These are phyloP conservation scores for Rhadina sibilatrix DNA, from an alignment of 2,113 vertebrate genomes.

Conservation along the genomic window DNA sequence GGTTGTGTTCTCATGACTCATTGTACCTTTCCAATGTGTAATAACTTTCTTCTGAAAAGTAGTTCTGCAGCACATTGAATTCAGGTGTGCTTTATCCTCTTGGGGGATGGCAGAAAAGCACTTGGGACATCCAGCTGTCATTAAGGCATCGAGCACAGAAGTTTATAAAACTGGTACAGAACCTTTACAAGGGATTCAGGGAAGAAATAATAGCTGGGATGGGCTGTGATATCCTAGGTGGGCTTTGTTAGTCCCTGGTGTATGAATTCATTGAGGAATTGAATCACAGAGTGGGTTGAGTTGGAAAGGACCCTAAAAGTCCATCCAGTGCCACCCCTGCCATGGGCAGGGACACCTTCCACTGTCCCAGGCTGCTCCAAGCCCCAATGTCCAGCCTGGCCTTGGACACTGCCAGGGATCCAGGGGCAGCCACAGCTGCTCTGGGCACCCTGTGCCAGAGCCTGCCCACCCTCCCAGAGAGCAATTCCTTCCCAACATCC, in stretches of 20 bases:
- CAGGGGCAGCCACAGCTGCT: background rate
- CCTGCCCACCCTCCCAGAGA: background rate
- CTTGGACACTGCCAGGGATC: background rate
- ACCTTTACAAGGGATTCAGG: background rate
- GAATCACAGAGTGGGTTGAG: background rate
- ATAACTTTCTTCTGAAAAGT: background rate
- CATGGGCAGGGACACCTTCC: background rate
- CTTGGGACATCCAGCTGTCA: background rate
- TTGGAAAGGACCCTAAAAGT: background rate
- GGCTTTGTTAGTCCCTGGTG: background rate
- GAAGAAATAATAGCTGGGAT: background rate
- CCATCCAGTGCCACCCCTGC: rapidly evolving
- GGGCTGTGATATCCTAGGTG: background rate
- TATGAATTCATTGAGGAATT: background rate
- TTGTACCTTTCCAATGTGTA: background rate
- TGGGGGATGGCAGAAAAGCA: background rate
- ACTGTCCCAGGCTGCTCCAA: background rate
- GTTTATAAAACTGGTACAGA: background rate
- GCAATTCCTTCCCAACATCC: background rate
- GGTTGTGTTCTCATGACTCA: background rate
- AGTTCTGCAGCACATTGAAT: background rate
- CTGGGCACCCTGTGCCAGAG: background rate
- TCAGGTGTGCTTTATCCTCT: background rate
- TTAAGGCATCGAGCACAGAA: background rate
- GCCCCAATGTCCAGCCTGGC: background rate